phyloP scores from a whole-genome alignment of 2,113 vertebrate species.

The Xiphias gladius region DNA sequence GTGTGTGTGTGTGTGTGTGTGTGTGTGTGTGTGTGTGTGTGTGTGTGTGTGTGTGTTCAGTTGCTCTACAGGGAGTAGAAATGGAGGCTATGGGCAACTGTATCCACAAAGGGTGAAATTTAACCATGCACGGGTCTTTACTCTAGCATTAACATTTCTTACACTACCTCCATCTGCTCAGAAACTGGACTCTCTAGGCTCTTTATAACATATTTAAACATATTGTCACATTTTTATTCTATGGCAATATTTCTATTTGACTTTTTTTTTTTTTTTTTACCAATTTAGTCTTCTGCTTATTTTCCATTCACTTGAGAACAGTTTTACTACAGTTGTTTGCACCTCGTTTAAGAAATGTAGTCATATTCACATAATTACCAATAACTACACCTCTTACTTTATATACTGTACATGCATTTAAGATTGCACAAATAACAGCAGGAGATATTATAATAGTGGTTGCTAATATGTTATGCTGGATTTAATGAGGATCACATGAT shows the following conservation, averaged over 20 bases:
- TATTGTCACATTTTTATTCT: neutral
- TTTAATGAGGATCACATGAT: too few species aligned
- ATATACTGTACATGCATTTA: neutral
- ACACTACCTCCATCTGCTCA: slow-evolving; percentile 24
- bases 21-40: slow-evolving; percentile 16
- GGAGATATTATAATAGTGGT: neutral
- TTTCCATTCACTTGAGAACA: neutral
- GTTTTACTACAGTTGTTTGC: neutral
- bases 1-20: slow-evolving; percentile 13
- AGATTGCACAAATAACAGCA: neutral
- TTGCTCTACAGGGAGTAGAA: slow-evolving; percentile 42
- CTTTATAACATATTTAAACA: slow-evolving; percentile 9
- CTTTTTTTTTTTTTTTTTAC: neutral
- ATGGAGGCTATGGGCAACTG: slow-evolving; percentile 31
- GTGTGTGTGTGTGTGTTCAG: slow-evolving; percentile 5
- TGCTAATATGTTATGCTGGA: neutral
- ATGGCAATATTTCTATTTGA: neutral
- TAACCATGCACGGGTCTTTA: slow-evolving; percentile 18
- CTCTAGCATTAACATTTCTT: slow-evolving; percentile 14
- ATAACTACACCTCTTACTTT: neutral
- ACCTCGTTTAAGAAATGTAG: neutral
- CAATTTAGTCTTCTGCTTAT: neutral
- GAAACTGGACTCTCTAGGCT: neutral
- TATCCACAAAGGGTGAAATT: slow-evolving; percentile 45
- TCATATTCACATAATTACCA: neutral